A percentile compares a stretch with the other conserved stretches of the same genome.
Evolutionary conservation across 2,888 invertebrate species (phyloP).

Genomic region (Agelastica alni): DNA sequence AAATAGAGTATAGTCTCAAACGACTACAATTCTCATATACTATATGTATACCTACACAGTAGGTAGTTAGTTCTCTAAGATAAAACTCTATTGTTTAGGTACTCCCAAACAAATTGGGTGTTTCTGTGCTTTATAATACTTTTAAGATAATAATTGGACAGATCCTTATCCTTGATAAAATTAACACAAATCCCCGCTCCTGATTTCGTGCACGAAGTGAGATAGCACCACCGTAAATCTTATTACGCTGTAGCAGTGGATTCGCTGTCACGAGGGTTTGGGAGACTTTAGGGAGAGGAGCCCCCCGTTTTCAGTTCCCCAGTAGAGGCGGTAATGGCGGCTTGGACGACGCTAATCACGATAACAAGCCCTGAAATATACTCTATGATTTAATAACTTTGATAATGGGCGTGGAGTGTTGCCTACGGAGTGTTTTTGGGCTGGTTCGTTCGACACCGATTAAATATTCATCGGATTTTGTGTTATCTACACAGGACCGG

Average conservation of each 20-base stretch:
- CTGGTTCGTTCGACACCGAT: constrained; percentile 24
- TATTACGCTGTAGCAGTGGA: background rate
- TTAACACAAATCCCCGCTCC: too few species aligned
- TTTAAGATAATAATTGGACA: too few species aligned
- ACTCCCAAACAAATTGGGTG: too few species aligned
- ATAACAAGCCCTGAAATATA: constrained; percentile 41
- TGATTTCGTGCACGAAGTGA: constrained; percentile 5
- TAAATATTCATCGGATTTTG: constrained; percentile 30
- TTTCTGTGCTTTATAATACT: too few species aligned
- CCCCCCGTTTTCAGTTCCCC: constrained; percentile 22
- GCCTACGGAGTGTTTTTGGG: constrained; percentile 29
- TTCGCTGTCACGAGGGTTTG: background rate
- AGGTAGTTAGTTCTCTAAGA: too few species aligned
- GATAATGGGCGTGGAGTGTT: constrained; percentile 35
- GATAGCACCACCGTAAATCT: constrained; percentile 5
- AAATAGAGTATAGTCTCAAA: too few species aligned
- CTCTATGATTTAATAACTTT: constrained; percentile 42
- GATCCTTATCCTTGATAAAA: too few species aligned
- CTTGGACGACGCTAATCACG: constrained; percentile 37
- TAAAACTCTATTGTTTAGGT: too few species aligned
- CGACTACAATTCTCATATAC: too few species aligned
- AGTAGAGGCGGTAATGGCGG: constrained; percentile 37
- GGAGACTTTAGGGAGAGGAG: constrained; percentile 17
- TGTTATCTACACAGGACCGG: too few species aligned
- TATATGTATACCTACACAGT: too few species aligned